These are phyloP conservation scores for Erannis defoliaria DNA, from an alignment of 2,888 invertebrate genomes.

Conservation along the genomic window DNA sequence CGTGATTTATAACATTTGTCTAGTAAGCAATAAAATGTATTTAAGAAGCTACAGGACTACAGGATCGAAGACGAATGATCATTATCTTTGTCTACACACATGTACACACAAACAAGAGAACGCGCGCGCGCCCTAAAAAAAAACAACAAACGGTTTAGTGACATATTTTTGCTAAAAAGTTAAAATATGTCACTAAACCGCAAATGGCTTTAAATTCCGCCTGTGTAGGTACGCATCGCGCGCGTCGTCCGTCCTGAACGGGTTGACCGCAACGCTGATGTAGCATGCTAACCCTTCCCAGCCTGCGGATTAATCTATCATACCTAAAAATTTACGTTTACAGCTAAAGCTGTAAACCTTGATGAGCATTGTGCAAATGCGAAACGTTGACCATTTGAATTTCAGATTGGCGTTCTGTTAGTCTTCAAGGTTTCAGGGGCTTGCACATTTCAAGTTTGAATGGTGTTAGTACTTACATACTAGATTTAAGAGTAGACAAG, in stretches of 20 bases:
- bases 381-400: constrained; percentile 19
- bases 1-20: no score
- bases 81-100: no score
- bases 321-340: constrained; percentile 37
- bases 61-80: no score
- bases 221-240: constrained; percentile 27
- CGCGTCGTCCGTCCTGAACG: constrained; percentile 64
- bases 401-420: constrained; percentile 1
- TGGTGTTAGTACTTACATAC: no score
- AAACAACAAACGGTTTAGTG: no score
- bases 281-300: constrained; percentile 66
- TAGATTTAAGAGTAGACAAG: no score
- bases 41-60: no score
- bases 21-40: no score
- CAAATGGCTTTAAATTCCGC: constrained; percentile 14
- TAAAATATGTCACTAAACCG: constrained; percentile 6
- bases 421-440: no score
- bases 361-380: constrained; percentile 22
- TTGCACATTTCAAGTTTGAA: no score
- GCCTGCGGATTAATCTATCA: constrained; percentile 53
- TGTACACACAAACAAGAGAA: no score
- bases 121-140: no score
- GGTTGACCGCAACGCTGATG: constrained; percentile 79
- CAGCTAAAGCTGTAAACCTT: constrained; percentile 3
- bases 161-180: not conserved